phyloP scores from a whole-genome alignment of 2,797 vertebrate species.

The Furcifer pardalis region DNA sequence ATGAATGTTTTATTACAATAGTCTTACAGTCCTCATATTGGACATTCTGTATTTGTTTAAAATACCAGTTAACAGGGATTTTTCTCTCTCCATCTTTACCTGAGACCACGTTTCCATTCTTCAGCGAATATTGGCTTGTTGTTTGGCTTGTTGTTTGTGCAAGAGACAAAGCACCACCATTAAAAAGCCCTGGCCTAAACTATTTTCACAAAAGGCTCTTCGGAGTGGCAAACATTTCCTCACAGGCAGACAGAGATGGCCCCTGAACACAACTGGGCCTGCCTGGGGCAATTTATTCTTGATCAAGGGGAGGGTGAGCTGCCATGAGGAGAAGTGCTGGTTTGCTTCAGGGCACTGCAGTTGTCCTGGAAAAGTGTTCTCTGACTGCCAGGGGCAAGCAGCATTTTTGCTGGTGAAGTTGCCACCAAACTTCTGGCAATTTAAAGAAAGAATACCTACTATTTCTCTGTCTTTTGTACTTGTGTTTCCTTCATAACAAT shows the following conservation, averaged over 20 bases:
- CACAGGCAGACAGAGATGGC: no score
- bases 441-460: neutral
- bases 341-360: constrained; percentile 6
- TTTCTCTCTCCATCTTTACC: neutral
- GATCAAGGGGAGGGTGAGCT: neutral
- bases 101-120: neutral
- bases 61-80: neutral
- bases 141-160: neutral
- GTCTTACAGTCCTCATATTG: no score
- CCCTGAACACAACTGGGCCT: constrained; percentile 3
- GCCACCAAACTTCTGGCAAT: neutral
- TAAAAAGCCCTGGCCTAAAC: neutral
- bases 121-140: neutral
- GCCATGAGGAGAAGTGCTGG: neutral
- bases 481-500: neutral
- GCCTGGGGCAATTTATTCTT: constrained; percentile 23
- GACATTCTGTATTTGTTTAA: no score
- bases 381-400: neutral
- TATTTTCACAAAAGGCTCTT: neutral
- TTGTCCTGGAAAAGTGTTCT: neutral
- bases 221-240: neutral
- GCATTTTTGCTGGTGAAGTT: neutral
- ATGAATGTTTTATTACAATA: no score
- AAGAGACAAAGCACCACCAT: neutral
- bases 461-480: neutral